Evolutionary conservation across 2,888 invertebrate genomes (phyloP).

Genomic region (Noctua janthina): DNA sequence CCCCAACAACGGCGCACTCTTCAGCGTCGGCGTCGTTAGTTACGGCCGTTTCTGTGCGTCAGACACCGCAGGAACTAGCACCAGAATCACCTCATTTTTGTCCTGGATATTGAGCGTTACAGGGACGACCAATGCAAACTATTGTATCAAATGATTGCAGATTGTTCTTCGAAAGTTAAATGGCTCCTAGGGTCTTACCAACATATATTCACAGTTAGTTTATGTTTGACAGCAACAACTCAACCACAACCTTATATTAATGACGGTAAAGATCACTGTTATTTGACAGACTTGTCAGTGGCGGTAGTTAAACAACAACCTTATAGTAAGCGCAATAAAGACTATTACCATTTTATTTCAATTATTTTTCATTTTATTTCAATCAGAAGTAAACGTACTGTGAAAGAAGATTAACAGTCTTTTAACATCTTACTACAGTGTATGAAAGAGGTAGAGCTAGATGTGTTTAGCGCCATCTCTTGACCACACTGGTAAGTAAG

Average conservation of each 20-base stretch:
- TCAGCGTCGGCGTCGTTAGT: constrained; percentile 89
- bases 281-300: background rate
- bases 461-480: background rate
- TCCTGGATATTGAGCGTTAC: constrained; percentile 88
- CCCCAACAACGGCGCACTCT: constrained; percentile 75
- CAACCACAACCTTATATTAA: background rate
- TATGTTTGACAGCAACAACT: background rate
- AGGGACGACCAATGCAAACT: constrained; percentile 50
- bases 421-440: background rate
- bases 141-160: constrained; percentile 75
- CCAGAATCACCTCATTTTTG: constrained; percentile 88
- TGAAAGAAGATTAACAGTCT: too few species aligned
- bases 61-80: constrained; percentile 87
- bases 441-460: background rate
- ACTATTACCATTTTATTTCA: background rate
- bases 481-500: background rate
- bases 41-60: constrained; percentile 90
- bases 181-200: background rate
- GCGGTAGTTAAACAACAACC: background rate
- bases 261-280: background rate
- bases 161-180: background rate
- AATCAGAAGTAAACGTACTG: background rate
- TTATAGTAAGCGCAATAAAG: background rate
- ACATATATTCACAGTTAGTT: background rate
- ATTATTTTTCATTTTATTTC: background rate